A percentile compares a stretch with the other conserved stretches of the same genome.
Conservation (phyloP, 1,140 invertebrate species). For the Gryllus bimaculatus region DNA sequence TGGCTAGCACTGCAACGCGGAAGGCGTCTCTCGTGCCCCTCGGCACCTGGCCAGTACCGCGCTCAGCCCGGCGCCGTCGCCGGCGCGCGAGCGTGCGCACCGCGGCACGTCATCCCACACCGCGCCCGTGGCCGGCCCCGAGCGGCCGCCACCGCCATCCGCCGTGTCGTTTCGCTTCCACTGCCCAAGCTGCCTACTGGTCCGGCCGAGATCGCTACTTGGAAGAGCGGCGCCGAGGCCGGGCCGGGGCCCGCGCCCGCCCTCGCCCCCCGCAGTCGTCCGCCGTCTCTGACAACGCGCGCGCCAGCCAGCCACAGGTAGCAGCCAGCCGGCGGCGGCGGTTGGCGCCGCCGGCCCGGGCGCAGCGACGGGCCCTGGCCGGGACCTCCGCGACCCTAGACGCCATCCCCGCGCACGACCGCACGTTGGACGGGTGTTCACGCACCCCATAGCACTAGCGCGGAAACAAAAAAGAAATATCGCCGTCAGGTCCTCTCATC, state of each 20-base stretch:
- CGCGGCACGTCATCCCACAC: slow-evolving; percentile 40
- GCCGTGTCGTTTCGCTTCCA: slow-evolving; percentile 27
- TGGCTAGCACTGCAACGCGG: slow-evolving; percentile 66
- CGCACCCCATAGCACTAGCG: background rate
- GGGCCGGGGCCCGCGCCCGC: background rate
- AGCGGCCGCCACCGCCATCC: background rate
- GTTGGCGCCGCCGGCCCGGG: no score
- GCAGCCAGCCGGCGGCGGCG: no score
- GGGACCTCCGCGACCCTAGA: no score
- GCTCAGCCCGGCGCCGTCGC: slow-evolving; percentile 43
- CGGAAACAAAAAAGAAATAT: no score
- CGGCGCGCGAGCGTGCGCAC: slow-evolving; percentile 59
- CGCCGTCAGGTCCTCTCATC: background rate
- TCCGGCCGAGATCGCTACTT: slow-evolving; percentile 48
- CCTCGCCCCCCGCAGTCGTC: no score
- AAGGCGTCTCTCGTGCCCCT: slow-evolving; percentile 61
- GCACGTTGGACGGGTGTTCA: background rate
- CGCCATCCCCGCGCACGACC: background rate
- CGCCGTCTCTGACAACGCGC: background rate
- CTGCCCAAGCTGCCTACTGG: slow-evolving; percentile 49
- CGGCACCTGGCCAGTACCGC: slow-evolving; percentile 58
- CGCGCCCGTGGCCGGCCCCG: slow-evolving; percentile 6
- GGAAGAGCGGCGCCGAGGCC: slow-evolving; percentile 42
- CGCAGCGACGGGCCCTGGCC: background rate
- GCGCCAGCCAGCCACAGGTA: background rate